Evolutionary conservation across 2,888 invertebrate species (phyloP).

Genomic region (Hydrotaea diabolus): DNA sequence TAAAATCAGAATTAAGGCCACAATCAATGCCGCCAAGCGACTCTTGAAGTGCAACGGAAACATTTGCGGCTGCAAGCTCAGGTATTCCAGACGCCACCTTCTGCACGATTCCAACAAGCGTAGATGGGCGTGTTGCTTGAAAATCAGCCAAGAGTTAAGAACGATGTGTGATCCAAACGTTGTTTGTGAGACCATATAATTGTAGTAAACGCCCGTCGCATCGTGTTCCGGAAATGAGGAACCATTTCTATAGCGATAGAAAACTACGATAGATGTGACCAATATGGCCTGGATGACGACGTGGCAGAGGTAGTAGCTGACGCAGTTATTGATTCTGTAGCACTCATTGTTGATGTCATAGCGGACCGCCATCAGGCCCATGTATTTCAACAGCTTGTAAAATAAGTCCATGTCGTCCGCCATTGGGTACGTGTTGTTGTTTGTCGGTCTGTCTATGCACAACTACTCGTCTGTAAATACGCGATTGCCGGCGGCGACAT

Average conservation of each 20-base stretch:
- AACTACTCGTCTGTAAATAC: no score
- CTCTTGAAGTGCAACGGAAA: background rate
- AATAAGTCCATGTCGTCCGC: background rate
- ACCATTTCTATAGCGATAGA: conserved; percentile 62
- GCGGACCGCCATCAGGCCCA: conserved; percentile 61
- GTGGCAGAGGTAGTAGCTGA: conserved; percentile 69
- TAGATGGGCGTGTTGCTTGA: background rate
- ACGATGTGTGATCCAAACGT: conserved; percentile 68
- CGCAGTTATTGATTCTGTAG: conserved; percentile 66
- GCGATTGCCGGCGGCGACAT: no score
- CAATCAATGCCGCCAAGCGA: background rate
- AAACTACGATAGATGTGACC: conserved; percentile 60
- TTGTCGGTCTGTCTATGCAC: no score
- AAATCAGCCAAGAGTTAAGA: conserved; percentile 11
- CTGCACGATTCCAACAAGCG: background rate
- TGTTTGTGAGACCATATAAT: conserved; percentile 68
- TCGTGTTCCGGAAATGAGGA: conserved; percentile 64
- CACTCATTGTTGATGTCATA: conserved; percentile 63
- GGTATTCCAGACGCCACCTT: background rate
- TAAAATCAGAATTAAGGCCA: background rate
- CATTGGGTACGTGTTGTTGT: background rate
- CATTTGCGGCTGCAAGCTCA: background rate
- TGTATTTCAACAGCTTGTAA: conserved; percentile 45
- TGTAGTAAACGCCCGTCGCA: conserved; percentile 71
- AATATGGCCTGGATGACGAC: conserved; percentile 68